Evolutionary conservation across 1,140 invertebrate genomes (phyloP), one percentile per base, ranked within the genome.

Genomic region (Caligus rogercresseyi): DNA sequence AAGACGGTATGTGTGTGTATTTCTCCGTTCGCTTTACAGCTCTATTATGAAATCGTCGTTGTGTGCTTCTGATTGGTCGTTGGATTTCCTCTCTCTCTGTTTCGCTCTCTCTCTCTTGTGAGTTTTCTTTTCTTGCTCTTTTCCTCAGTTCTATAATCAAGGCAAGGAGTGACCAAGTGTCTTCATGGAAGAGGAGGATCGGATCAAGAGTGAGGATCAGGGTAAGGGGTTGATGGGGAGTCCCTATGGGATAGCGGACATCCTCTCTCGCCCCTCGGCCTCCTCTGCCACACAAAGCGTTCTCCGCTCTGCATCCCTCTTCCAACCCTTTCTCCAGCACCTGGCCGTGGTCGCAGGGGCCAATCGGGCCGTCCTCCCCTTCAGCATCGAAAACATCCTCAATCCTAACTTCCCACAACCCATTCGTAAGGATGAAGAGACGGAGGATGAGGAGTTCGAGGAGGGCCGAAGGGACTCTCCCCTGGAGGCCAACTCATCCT

Each of bases 371-470:
- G 16, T 23, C 66, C 72, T 91, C 0, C 89, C 89, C 68, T 92
- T 92, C 74, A 90, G 87, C 66, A 92, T 92, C 73, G 87, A 90
- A 69, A 90, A 90, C 74, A 92, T 92, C 62, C 73, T 92, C 7
- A 87, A 88, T 70, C 87, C 87, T 0, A 87, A 89, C 70, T 92
- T 92, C 67, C 23, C 3, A 26, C 23, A 24, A n/a, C 57, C 23
- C 14, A 25, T 21, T n/a, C 16, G 25, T 25, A 60, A 60, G 15
- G 51, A 18, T 18, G 57, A 56, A 56, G 15, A 21, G 15, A 18
- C 24, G 2, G 19, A 20, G 19, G 19, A 56, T 3, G 52, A 53
- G 52, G 52, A 53, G 52, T 53, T 53, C 11, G 52, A 53, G 21
- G 52, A 19, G 52, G 16, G 16, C 20, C 20, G 18, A 56, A 21